Evolutionary conservation across 2,797 vertebrate genomes (phyloP).

Genomic region (Lates japonicus): DNA sequence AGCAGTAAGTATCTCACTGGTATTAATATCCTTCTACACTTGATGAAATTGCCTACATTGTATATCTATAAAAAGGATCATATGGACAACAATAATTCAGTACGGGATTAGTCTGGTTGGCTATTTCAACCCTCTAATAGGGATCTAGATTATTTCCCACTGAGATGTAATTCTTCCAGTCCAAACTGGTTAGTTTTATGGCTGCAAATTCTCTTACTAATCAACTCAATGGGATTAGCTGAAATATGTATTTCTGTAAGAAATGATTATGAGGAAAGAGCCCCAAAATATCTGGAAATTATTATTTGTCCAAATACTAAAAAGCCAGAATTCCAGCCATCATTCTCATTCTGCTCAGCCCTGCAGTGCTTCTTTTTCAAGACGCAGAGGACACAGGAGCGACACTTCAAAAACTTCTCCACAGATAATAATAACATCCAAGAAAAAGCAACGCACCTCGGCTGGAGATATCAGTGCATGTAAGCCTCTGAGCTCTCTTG

Average conservation of each 20-base stretch:
- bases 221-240: constrained; percentile 9
- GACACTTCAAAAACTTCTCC: constrained; percentile 1
- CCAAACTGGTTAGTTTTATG: neutral
- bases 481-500: constrained; percentile 22
- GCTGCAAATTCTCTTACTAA: constrained; percentile 1
- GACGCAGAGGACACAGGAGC: neutral
- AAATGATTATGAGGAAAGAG: neutral
- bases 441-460: neutral
- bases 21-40: constrained; percentile 25
- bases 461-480: constrained; percentile 4
- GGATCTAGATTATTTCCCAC: constrained; percentile 4
- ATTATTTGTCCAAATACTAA: neutral
- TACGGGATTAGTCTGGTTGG: constrained; percentile 16
- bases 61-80: neutral
- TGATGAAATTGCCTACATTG: constrained; percentile 13
- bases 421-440: constrained; percentile 5
- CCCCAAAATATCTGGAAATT: neutral
- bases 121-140: constrained; percentile 18
- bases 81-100: neutral
- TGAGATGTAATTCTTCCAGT: neutral
- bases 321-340: neutral
- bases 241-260: constrained; percentile 4
- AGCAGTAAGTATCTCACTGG: neutral
- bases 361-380: neutral
- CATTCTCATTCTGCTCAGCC: neutral